A percentile compares a stretch with the other conserved stretches of the same genome.
These are phyloP conservation scores for Pseudomyrmex concolor DNA, from an alignment of 1,140 invertebrate genomes.

Conservation along the genomic window DNA sequence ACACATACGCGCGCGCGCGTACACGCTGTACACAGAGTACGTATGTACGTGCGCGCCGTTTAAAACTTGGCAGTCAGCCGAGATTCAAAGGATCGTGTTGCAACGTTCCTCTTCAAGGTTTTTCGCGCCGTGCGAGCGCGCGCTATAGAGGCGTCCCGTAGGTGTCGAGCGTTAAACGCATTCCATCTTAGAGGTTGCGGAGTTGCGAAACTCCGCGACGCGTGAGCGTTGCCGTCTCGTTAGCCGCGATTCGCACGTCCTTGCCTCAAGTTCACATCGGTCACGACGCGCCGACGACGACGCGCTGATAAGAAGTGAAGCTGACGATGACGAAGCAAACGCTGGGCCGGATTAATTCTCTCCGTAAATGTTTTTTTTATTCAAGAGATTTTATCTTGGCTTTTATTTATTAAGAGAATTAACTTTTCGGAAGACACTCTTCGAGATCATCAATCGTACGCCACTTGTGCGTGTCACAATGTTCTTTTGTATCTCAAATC, in stretches of 20 bases:
- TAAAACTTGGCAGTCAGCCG: conserved; percentile 81
- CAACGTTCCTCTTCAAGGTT: conserved; percentile 85
- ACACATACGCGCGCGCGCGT: not conserved
- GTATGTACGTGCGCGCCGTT: conserved; percentile 67
- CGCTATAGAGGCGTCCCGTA: conserved; percentile 83
- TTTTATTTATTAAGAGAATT: too few relatives aligned
- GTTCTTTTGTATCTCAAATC: conserved; percentile 12
- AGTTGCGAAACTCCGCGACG: conserved; percentile 79
- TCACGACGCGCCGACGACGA: conserved; percentile 48
- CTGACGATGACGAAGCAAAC: conserved; percentile 24
- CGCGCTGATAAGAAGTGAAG: conserved; percentile 38
- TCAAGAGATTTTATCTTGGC: too few relatives aligned
- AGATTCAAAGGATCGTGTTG: conserved; percentile 85
- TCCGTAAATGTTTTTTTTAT: conserved; percentile 12
- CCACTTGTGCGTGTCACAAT: not conserved
- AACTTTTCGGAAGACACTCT: not conserved
- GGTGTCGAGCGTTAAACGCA: conserved; percentile 85
- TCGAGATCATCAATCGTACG: not conserved
- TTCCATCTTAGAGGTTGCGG: conserved; percentile 84
- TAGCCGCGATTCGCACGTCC: conserved; percentile 82
- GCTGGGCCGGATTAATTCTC: conserved; percentile 20
- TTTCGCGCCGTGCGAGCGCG: conserved; percentile 64
- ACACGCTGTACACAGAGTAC: not conserved
- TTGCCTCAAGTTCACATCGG: conserved; percentile 83
- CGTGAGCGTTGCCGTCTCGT: conserved; percentile 79